Percentiles rank a stretch among this genome's conserved stretches.
phyloP scores from a whole-genome alignment of 2,113 vertebrate species.

The Girardinichthys multiradiatus region DNA sequence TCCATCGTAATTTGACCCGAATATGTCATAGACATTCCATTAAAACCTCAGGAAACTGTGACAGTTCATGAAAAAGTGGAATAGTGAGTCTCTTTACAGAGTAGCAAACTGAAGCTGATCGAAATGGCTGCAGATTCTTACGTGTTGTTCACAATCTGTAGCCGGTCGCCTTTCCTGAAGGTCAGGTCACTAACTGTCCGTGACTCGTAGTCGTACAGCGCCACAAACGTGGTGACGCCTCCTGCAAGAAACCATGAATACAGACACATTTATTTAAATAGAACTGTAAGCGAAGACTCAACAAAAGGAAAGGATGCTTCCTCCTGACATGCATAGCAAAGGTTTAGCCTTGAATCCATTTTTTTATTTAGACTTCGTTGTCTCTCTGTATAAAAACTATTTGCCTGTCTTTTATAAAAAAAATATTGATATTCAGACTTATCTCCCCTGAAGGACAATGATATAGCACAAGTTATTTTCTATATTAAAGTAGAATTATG shows the following conservation, averaged over 20 bases:
- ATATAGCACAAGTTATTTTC: neutral
- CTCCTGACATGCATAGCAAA: neutral
- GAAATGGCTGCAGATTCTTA: conserved; percentile 78
- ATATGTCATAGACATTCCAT: neutral
- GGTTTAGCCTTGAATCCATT: neutral
- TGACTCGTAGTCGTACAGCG: conserved; percentile 96
- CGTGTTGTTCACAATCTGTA: conserved; percentile 99
- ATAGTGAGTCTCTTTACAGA: neutral
- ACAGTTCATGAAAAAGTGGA: neutral
- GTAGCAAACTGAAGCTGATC: neutral
- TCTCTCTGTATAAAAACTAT: conserved; percentile 22
- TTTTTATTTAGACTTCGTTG: neutral
- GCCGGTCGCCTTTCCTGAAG: conserved; percentile 94
- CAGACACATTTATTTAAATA: conserved; percentile 26
- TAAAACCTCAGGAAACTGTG: neutral
- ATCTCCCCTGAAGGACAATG: conserved; percentile 48
- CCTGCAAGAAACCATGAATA: conserved; percentile 75
- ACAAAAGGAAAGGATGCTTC: conserved; percentile 19
- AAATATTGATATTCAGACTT: conserved; percentile 42
- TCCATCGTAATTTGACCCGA: neutral
- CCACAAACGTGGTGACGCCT: conserved; percentile 97
- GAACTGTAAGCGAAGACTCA: conserved; percentile 17
- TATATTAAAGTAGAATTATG: conserved; percentile 21
- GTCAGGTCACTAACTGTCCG: conserved; percentile 92
- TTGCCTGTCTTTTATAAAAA: conserved; percentile 36